Conservation (phyloP, 2,113 vertebrate genomes). For the Cavia aperea region DNA sequence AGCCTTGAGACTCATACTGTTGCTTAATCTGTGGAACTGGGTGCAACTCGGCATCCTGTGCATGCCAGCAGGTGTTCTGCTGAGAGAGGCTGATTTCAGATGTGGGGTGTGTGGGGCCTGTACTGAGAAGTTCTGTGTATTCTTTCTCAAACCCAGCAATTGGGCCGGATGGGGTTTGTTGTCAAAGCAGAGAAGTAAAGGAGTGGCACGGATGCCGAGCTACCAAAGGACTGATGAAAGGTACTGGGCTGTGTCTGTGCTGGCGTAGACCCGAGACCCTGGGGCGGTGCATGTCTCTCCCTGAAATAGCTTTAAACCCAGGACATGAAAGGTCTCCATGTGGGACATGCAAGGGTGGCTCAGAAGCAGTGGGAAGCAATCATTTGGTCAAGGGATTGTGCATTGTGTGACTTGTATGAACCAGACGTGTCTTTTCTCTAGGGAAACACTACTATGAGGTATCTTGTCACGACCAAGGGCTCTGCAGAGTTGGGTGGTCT, state of each 20-base stretch:
- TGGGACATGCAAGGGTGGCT: neutral
- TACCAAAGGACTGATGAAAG: slow-evolving; percentile 91
- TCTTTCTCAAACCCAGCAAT: slow-evolving; percentile 82
- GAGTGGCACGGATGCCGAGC: slow-evolving; percentile 98
- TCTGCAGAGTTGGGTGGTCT: slow-evolving; percentile 97
- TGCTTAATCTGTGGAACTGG: neutral
- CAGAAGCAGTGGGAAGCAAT: neutral
- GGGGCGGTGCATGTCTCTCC: neutral
- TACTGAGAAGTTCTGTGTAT: neutral
- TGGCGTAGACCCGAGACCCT: neutral
- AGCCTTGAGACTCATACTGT: neutral
- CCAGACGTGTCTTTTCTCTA: slow-evolving; percentile 38
- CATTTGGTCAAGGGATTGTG: neutral
- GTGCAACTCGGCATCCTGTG: neutral
- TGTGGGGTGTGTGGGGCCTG: neutral
- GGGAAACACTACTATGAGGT: slow-evolving; percentile 96
- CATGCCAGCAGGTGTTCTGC: neutral
- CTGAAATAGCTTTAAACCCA: neutral
- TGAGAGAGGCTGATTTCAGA: neutral
- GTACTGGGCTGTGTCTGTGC: slow-evolving; percentile 64
- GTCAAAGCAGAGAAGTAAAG: slow-evolving; percentile 97
- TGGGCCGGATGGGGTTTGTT: slow-evolving; percentile 92
- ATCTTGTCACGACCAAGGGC: slow-evolving; percentile 92
- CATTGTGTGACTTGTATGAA: neutral
- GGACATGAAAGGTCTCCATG: neutral